Evolutionary conservation across 2,113 vertebrate genomes (phyloP).

Genomic region (Oenanthe oenanthe): DNA sequence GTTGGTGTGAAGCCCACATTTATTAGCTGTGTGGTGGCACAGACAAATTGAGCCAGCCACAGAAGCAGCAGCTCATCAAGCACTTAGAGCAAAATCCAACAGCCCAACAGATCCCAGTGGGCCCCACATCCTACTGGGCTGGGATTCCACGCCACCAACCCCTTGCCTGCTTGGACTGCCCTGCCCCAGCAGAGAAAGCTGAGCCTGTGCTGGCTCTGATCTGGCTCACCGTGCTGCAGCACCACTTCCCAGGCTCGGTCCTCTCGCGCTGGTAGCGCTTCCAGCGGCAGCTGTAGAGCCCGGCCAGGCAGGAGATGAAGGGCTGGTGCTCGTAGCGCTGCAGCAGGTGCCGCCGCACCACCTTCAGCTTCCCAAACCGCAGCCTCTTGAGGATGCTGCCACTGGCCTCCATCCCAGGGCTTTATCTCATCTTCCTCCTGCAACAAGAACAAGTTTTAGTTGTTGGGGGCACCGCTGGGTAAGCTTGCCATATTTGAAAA

Average conservation of each 20-base stretch:
- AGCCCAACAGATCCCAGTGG: neutral
- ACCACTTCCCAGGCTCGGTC: slow-evolving; percentile 82
- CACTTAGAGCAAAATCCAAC: neutral
- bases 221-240: slow-evolving; percentile 82
- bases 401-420: slow-evolving; percentile 65
- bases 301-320: slow-evolving; percentile 86
- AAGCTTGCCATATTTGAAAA: neutral
- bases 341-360: slow-evolving; percentile 80
- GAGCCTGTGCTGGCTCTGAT: neutral
- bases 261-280: slow-evolving; percentile 81
- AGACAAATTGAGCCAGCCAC: neutral
- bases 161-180: neutral
- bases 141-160: neutral
- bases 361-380: slow-evolving; percentile 73
- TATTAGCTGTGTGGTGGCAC: neutral
- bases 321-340: slow-evolving; percentile 86
- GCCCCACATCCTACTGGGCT: neutral
- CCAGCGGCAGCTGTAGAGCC: slow-evolving; percentile 90
- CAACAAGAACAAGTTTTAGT: neutral
- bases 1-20: neutral
- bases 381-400: slow-evolving; percentile 68
- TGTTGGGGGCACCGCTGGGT: fast-evolving
- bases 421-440: slow-evolving; percentile 69
- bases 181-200: neutral
- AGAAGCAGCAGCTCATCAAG: neutral